Base-by-base conservation (phyloP, 2,888 invertebrate species). In the Oxycera nigricornis region DNA sequence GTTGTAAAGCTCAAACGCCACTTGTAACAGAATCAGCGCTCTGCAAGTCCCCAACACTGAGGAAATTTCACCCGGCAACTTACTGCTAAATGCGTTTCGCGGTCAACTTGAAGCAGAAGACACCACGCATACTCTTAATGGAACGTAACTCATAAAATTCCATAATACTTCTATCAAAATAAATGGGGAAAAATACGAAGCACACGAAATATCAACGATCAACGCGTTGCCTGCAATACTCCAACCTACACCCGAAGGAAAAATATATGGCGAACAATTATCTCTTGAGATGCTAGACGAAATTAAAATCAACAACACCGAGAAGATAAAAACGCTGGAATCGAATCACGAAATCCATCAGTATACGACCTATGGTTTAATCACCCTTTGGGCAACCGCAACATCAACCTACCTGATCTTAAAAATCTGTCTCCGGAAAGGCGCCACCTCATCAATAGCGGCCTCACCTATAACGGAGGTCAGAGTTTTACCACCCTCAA, bases 201-300 rank as follows among this genome's bases (percentile, higher is more conserved):
- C 59, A 4, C 59, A 22, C 3, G 59, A 59, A 59, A 22, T 30
- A n/a, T 59, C 59, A n/a, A 59, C 31, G n/a, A 30, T 59, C 17
- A n/a, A 62, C 14, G 17, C 39, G 7, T 14, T 62, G 20, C 62
- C 35, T 6, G 35, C 62, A 3, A 62, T 62, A 35, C 20, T 62
- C 20, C 62, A 62, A 20, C 62, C 35, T 35, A 62, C 62, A 62
- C 62, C 62, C 20, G 39, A 62, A 20, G 62, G 39, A n/a, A 31
- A 22, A 62, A 4, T 20, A 17, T 22, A 62, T 3, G 26, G 39
- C 2, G 31, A n/a, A 62, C 2, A 46, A n/a, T 24, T 20, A 62
- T 22, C 35, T 35, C 20, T n/a, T n/a, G 62, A 62, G 22, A 62
- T 62, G 31, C 31, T 62, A 39, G n/a, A 62, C 11, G 35, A 35